Evolutionary conservation across 2,797 vertebrate species (phyloP).

Genomic region (Chelmon rostratus): DNA sequence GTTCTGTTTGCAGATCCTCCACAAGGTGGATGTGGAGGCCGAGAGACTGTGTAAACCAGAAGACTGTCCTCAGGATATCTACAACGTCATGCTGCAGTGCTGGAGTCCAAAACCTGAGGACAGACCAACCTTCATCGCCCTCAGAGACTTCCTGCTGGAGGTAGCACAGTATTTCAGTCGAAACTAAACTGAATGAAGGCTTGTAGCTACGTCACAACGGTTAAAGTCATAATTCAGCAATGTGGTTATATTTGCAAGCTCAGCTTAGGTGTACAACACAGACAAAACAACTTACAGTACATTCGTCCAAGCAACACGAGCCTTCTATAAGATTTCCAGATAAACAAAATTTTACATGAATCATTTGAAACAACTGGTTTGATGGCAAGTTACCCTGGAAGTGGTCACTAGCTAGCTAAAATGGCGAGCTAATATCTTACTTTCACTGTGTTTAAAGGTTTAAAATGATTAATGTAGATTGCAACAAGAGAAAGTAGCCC

Average conservation of each 20-base stretch:
- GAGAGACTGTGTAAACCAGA: constrained; percentile 93
- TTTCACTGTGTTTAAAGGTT: too few species aligned
- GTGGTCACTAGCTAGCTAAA: too few species aligned
- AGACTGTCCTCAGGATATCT: constrained; percentile 97
- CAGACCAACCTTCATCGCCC: constrained; percentile 94
- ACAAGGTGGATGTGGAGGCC: constrained; percentile 97
- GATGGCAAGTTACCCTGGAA: too few species aligned
- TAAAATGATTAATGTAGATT: too few species aligned
- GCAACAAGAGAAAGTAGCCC: too few species aligned
- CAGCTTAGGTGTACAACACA: too few species aligned
- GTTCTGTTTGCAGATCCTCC: constrained; percentile 89
- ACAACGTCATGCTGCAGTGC: constrained; percentile 98
- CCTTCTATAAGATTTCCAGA: too few species aligned
- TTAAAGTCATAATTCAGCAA: background rate
- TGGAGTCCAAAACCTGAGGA: constrained; percentile 98
- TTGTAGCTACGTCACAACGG: background rate
- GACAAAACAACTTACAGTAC: too few species aligned
- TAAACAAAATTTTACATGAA: too few species aligned
- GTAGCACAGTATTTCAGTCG: constrained; percentile 52
- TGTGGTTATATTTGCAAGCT: background rate
- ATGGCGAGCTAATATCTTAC: too few species aligned
- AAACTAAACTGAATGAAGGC: background rate
- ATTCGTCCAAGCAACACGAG: too few species aligned
- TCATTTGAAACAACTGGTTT: too few species aligned
- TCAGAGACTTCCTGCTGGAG: constrained; percentile 97